Evolutionary conservation across 2,113 vertebrate genomes (phyloP), one percentile per base, ranked within the genome.

Genomic region (Anser brachyrhynchus): DNA sequence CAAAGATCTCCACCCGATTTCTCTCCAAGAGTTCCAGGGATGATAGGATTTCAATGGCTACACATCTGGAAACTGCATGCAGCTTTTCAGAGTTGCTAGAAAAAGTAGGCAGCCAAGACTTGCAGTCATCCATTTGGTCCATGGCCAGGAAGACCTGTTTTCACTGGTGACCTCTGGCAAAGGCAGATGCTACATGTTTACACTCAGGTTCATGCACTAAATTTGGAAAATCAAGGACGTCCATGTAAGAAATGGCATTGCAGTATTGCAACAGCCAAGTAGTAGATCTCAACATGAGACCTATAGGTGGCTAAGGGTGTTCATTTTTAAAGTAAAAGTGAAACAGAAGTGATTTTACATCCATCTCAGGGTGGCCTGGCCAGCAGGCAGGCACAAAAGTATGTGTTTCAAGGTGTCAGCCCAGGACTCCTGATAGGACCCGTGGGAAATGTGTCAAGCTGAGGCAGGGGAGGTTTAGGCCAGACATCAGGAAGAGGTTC

Each of bases 261-360:
- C 6, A 90, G 37, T 29, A 57, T 31, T 70, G 20, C 35, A 86
- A 33, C 9, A 28, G 41, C 4, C 11, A 70, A 43, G 20, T 6
- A 62, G 25, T 29, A 62, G 33, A 73, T 61, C 35, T 67, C 33
- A 69, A 29, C 0, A 1, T 9, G 11, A 76, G 11, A 65, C 5
- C 2, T 46, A 21, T 49, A 58, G 6, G 10, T 5, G 3, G 1
- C 2, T 3, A 62, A 35, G 10, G 1, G 2, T 37, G 31, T 58
- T 0, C 22, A 28, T 28, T 33, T 33, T 80, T 33, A 4, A 29
- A 86, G 61, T 6, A 73, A 65, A 82, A 57, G 2, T 35, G 59
- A 75, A 72, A 10, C 2, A 59, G 41, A 79, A 35, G 12, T 37
- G 4, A 39, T 71, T 85, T 79, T 72, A 57, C 14, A 58, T 22